These are phyloP conservation scores for Sminthurides aquaticus DNA, from an alignment of 2,888 invertebrate genomes.

Conservation along the genomic window DNA sequence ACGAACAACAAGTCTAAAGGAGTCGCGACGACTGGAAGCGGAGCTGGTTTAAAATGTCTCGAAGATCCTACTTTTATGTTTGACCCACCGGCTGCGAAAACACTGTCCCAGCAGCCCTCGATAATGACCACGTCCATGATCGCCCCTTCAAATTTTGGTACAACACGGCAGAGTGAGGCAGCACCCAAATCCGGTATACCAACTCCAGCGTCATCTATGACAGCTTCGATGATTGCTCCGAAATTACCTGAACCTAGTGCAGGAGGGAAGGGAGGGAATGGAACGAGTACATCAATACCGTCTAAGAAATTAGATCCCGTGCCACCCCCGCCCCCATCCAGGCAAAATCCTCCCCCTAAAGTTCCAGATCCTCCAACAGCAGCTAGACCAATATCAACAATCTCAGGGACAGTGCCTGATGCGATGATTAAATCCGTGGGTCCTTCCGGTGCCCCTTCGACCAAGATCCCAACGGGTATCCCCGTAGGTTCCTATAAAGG, in stretches of 20 bases:
- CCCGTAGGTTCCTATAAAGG: constrained; percentile 43
- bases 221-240: background rate
- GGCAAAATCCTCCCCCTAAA: constrained; percentile 3
- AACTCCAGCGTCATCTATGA: background rate
- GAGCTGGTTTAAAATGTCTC: constrained; percentile 50
- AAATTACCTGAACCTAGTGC: constrained; percentile 7
- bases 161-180: background rate
- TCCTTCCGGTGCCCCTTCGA: background rate
- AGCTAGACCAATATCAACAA: background rate
- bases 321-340: background rate
- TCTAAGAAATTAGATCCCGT: background rate
- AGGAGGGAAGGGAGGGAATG: background rate
- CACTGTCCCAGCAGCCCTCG: background rate
- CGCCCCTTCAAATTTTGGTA: background rate
- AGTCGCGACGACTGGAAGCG: background rate
- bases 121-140: background rate
- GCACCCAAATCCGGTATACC: background rate
- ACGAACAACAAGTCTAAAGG: background rate
- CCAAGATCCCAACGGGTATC: background rate
- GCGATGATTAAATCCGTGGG: background rate
- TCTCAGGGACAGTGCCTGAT: constrained; percentile 5
- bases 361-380: background rate
- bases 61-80: constrained; percentile 55
- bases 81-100: constrained; percentile 45
- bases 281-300: background rate